Conservation (phyloP, 2,113 vertebrate species). For the Thermophis baileyi region DNA sequence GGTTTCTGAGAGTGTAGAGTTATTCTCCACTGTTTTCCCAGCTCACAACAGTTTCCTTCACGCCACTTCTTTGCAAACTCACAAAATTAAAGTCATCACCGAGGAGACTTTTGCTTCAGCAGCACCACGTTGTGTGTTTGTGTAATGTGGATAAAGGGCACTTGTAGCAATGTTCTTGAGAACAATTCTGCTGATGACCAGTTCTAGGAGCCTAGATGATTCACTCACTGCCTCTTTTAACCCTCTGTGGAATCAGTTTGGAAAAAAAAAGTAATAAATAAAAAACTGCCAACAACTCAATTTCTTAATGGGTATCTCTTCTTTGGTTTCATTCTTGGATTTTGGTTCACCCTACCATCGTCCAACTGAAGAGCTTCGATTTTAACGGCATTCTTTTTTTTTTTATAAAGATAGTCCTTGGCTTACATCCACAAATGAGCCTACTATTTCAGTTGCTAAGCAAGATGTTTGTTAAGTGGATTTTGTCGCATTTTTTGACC, state of each 20-base stretch:
- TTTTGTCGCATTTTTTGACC: too few species aligned
- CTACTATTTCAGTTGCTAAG: not conserved
- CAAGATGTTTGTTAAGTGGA: not conserved
- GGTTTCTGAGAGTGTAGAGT: not conserved
- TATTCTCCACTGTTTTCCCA: not conserved
- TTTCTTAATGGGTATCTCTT: not conserved
- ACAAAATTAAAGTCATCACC: not conserved
- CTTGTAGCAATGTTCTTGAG: slow-evolving; percentile 5
- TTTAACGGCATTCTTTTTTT: not conserved
- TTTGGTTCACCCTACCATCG: not conserved
- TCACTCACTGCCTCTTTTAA: slow-evolving; percentile 19
- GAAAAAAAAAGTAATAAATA: not conserved
- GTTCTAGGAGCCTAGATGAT: slow-evolving; percentile 5
- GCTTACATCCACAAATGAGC: not conserved
- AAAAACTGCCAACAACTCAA: not conserved
- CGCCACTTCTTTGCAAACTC: not conserved
- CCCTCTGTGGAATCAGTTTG: slow-evolving; percentile 10
- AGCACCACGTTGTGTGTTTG: not conserved
- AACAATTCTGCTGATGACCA: slow-evolving; percentile 1
- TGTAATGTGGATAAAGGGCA: not conserved
- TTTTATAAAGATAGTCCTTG: not conserved
- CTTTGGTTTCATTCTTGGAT: not conserved
- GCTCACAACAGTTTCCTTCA: not conserved
- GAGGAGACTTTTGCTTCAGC: not conserved
- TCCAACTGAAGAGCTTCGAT: not conserved